A percentile compares a stretch with the other conserved stretches of the same genome.
These are phyloP conservation scores for Colletes gigas DNA, from an alignment of 1,140 invertebrate genomes.

Conservation along the genomic window DNA sequence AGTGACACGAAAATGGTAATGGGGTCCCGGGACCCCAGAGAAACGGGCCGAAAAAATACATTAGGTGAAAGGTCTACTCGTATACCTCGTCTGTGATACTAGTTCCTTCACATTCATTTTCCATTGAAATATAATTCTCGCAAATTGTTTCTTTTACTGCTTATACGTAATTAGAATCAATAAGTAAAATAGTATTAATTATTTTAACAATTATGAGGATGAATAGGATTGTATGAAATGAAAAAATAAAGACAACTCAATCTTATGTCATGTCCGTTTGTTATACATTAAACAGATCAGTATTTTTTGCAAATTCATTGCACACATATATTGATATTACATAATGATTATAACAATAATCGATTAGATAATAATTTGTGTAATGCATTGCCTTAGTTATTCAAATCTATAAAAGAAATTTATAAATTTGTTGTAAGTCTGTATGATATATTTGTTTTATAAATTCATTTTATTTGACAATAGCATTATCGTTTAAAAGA, in stretches of 20 bases:
- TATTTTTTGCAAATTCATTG: slow-evolving; percentile 38
- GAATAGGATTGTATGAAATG: background rate
- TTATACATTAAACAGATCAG: slow-evolving; percentile 50
- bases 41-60: too few relatives aligned
- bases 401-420: slow-evolving; percentile 26
- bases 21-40: too few relatives aligned
- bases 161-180: too few relatives aligned
- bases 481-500: slow-evolving; percentile 15
- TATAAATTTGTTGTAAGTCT: slow-evolving; percentile 37
- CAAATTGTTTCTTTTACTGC: too few relatives aligned
- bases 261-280: slow-evolving; percentile 37
- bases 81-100: background rate
- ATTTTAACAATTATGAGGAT: background rate
- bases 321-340: slow-evolving; percentile 42
- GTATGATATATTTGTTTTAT: slow-evolving; percentile 13
- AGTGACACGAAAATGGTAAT: too few relatives aligned
- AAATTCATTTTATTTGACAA: slow-evolving; percentile 31
- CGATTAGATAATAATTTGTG: slow-evolving; percentile 17
- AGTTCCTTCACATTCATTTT: too few relatives aligned
- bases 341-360: slow-evolving; percentile 47
- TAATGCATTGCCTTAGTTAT: slow-evolving; percentile 4
- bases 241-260: slow-evolving; percentile 2
- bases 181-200: background rate
- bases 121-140: too few relatives aligned
- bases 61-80: too few relatives aligned